phyloP scores from a whole-genome alignment of 2,797 vertebrate genomes.

The Mycteria americana region DNA sequence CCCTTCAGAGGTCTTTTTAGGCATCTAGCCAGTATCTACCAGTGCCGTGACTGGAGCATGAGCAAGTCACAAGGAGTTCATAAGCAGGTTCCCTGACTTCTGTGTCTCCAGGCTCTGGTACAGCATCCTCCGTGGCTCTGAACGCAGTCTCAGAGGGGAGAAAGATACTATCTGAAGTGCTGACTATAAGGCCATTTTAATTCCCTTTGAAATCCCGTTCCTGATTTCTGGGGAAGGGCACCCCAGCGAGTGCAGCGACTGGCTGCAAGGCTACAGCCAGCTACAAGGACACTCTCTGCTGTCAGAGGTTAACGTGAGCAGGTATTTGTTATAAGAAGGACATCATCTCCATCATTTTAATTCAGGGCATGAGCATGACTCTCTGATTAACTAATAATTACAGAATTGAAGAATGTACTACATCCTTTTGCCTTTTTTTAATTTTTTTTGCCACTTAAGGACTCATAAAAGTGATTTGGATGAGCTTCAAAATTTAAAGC shows the following conservation, averaged over 20 bases:
- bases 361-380: neutral
- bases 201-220: neutral
- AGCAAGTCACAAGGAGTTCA: neutral
- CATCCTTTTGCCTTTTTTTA: neutral
- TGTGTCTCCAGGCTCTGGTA: neutral
- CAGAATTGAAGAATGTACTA: neutral
- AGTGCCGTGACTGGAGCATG: neutral
- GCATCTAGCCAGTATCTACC: neutral
- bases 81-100: neutral
- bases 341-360: neutral
- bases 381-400: neutral
- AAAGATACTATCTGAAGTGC: neutral
- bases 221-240: neutral
- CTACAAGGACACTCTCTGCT: neutral
- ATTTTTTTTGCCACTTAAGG: neutral
- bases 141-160: neutral
- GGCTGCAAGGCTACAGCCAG: neutral
- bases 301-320: rapidly evolving
- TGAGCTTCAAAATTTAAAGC: neutral
- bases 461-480: neutral
- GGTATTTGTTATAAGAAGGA: neutral
- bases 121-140: neutral
- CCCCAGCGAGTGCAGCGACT: neutral
- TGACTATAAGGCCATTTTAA: neutral
- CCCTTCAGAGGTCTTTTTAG: neutral